A percentile compares a stretch with the other conserved stretches of the same genome.
phyloP scores from a whole-genome alignment of 37 sponge, comb jelly and placozoan species.

The Aphrocallistes beatrix region DNA sequence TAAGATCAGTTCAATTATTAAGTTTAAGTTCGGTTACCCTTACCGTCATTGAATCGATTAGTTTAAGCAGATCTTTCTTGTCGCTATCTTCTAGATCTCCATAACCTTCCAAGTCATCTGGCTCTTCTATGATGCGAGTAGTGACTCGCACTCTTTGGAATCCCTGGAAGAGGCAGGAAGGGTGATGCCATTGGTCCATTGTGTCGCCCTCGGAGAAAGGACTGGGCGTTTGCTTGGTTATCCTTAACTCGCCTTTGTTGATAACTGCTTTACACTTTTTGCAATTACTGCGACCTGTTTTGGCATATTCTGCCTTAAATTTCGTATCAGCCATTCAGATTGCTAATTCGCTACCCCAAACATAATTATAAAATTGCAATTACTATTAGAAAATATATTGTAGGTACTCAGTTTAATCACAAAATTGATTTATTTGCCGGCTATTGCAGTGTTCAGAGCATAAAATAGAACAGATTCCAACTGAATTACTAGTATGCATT shows the following conservation, averaged over 20 bases:
- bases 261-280: constrained; percentile 89
- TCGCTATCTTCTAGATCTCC: constrained; percentile 58
- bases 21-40: too few relatives aligned
- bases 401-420: neutral
- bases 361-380: neutral
- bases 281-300: constrained; percentile 78
- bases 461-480: neutral
- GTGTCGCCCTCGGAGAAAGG: constrained; percentile 83
- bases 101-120: constrained; percentile 86
- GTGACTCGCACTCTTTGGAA: constrained; percentile 76
- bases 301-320: constrained; percentile 80
- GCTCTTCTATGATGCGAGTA: constrained; percentile 82
- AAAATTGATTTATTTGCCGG: neutral
- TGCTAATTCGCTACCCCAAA: neutral
- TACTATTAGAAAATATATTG: neutral
- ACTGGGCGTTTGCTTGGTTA: constrained; percentile 75
- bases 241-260: constrained; percentile 62
- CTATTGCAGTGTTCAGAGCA: neutral
- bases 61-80: constrained; percentile 57
- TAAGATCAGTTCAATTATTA: too few relatives aligned
- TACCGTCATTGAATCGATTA: constrained; percentile 34
- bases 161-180: constrained; percentile 75
- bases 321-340: constrained; percentile 49
- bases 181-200: constrained; percentile 91
- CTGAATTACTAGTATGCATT: neutral